Conservation (phyloP, 2,113 vertebrate species). For the Megaceryle torquata region DNA sequence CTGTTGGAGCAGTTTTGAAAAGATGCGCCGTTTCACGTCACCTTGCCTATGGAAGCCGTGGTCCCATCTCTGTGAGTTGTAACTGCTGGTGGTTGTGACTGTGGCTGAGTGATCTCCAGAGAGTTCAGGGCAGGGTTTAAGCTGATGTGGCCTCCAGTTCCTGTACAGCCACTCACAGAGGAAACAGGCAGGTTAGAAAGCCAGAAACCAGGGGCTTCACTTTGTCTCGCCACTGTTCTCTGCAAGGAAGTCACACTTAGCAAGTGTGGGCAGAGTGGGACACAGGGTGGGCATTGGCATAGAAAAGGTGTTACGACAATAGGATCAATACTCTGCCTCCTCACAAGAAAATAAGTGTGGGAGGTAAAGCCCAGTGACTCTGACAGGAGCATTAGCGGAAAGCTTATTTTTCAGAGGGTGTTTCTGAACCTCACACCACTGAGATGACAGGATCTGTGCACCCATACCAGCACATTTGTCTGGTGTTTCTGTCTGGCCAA, state of each 20-base stretch:
- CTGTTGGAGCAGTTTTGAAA: fast-evolving
- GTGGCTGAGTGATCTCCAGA: neutral
- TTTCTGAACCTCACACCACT: neutral
- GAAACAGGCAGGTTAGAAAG: neutral
- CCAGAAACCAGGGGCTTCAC: neutral
- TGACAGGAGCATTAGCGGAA: neutral
- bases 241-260: fast-evolving
- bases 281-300: fast-evolving
- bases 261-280: neutral
- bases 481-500: neutral
- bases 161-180: fast-evolving
- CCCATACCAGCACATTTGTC: neutral
- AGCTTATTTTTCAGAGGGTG: neutral
- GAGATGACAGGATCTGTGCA: neutral
- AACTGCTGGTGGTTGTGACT: neutral
- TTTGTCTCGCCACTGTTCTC: fast-evolving
- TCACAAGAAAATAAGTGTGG: neutral
- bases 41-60: neutral
- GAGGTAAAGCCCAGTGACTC: neutral
- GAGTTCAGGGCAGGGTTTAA: neutral
- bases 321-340: neutral
- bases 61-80: fast-evolving
- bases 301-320: fast-evolving
- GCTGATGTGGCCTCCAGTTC: neutral
- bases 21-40: fast-evolving